Evolutionary conservation across 2,113 vertebrate species (phyloP).

Genomic region (Myanophis thanlyinensis): DNA sequence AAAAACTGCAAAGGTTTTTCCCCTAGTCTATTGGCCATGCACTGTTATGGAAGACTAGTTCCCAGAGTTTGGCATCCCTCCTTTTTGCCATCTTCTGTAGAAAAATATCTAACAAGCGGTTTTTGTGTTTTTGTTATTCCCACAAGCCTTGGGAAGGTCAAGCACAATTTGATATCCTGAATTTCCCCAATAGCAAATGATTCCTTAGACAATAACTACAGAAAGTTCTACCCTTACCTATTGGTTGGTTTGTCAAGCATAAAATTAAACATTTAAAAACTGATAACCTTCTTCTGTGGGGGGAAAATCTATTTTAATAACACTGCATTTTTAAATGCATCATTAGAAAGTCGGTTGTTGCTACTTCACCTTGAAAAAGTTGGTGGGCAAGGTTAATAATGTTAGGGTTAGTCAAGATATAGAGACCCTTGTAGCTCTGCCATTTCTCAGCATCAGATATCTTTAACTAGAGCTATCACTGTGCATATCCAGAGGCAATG

Average conservation of each 20-base stretch:
- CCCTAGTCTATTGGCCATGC: background rate
- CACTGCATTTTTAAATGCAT: slow-evolving; percentile 25
- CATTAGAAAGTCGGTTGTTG: slow-evolving; percentile 29
- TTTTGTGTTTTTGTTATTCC: background rate
- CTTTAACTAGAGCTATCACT: background rate
- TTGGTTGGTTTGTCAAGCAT: slow-evolving; percentile 31
- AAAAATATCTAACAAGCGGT: background rate
- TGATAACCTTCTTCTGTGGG: background rate
- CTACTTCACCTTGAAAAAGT: background rate
- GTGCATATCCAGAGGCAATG: background rate
- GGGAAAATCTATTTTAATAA: slow-evolving; percentile 27
- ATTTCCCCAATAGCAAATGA: background rate
- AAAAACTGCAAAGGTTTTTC: background rate
- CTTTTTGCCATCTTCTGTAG: background rate
- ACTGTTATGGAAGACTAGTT: background rate
- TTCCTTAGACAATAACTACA: background rate
- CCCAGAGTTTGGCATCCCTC: background rate
- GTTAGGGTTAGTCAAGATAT: background rate
- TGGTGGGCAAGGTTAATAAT: background rate
- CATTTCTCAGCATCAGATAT: background rate
- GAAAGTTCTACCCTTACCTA: slow-evolving; percentile 21
- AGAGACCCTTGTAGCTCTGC: background rate
- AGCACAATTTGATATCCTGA: background rate
- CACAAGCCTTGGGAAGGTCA: background rate
- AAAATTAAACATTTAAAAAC: slow-evolving; percentile 40